Evolutionary conservation across 23 tunicate species (phyloP).

Genomic region (Pegea sp.): DNA sequence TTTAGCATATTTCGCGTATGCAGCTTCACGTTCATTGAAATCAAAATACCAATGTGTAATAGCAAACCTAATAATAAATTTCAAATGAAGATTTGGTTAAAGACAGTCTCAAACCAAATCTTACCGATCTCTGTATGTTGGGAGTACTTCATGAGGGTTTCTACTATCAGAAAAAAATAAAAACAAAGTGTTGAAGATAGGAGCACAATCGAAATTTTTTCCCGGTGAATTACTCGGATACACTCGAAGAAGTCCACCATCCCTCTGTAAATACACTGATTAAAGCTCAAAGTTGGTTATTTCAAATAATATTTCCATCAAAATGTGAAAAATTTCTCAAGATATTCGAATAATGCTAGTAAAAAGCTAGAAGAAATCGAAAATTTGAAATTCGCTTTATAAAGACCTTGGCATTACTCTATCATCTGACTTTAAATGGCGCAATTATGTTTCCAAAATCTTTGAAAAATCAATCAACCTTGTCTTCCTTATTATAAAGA

Average conservation of each 20-base stretch:
- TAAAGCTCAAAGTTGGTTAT: no score
- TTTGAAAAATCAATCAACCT: no score
- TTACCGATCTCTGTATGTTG: constrained; percentile 37
- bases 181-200: constrained; percentile 43
- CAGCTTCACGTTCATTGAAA: constrained; percentile 31
- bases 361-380: no score
- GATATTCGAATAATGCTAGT: no score
- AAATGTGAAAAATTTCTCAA: no score
- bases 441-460: no score
- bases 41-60: constrained; percentile 89
- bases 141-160: constrained; percentile 76
- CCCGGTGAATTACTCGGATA: constrained; percentile 8
- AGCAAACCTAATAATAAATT: constrained; percentile 39
- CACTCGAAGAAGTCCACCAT: constrained; percentile 43
- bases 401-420: no score
- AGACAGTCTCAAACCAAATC: neutral
- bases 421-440: no score
- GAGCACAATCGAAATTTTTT: constrained; percentile 21
- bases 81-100: neutral
- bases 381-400: no score
- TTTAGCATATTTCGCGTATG: constrained; percentile 18
- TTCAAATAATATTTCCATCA: no score
- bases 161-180: constrained; percentile 49
- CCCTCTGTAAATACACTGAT: constrained; percentile 13
- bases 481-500: no score